A percentile compares a stretch with the other conserved stretches of the same genome.
Evolutionary conservation across 1,140 invertebrate species (phyloP).

Genomic region (Araneus ventricosus): DNA sequence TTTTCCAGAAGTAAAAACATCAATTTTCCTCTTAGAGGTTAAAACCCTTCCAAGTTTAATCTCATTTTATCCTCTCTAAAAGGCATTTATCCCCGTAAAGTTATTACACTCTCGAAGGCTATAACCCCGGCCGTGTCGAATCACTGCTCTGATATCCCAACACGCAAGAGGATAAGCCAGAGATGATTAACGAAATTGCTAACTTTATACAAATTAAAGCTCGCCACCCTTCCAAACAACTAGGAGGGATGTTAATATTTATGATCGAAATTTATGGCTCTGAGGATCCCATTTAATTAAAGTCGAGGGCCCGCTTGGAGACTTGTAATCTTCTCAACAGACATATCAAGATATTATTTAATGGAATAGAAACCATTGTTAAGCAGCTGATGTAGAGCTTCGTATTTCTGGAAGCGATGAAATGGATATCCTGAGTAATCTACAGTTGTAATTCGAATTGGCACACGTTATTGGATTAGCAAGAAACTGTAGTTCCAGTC

Average conservation of each 20-base stretch:
- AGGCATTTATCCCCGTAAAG: conserved; percentile 16
- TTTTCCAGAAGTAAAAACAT: not conserved
- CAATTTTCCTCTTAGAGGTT: not conserved
- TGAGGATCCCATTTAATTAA: conserved; percentile 60
- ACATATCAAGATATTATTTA: conserved; percentile 20
- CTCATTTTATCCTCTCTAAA: conserved; percentile 19
- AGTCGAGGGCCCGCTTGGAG: not conserved
- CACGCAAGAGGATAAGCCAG: conserved; percentile 3
- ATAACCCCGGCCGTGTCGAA: not conserved
- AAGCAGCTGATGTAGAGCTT: not conserved
- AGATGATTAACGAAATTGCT: conserved; percentile 60
- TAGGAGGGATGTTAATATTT: conserved; percentile 47
- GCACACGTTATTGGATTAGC: not conserved
- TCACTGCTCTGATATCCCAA: conserved; percentile 17
- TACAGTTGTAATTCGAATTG: not conserved
- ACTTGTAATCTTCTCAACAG: conserved; percentile 24
- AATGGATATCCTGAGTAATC: not conserved
- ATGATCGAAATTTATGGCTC: conserved; percentile 53
- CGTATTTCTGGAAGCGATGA: not conserved
- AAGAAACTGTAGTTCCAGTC: not conserved
- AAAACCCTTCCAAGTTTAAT: not conserved
- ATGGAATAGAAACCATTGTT: not conserved
- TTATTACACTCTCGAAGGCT: not conserved
- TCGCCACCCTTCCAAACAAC: not conserved
- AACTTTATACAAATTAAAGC: conserved; percentile 60